Conservation (phyloP, 2,888 invertebrate species). For the Sinotaia quadrata region DNA sequence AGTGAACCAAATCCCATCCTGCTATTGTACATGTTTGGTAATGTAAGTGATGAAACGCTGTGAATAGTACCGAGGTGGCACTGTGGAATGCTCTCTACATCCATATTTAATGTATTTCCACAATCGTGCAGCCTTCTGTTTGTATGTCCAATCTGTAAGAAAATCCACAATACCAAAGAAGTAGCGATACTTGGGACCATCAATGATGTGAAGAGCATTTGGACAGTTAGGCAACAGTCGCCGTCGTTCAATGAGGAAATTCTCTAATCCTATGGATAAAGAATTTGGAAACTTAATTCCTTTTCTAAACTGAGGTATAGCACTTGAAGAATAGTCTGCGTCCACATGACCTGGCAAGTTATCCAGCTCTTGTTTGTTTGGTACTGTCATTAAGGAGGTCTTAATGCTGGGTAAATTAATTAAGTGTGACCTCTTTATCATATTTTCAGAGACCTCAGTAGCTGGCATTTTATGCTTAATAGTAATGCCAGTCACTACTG, state of each 20-base stretch:
- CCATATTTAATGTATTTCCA: conserved; percentile 56
- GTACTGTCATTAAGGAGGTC: too few relatives aligned
- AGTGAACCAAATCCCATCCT: too few relatives aligned
- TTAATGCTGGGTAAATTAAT: too few relatives aligned
- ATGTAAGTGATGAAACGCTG: conserved; percentile 56
- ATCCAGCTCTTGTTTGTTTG: not conserved
- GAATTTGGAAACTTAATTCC: conserved; percentile 37
- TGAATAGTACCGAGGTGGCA: conserved; percentile 55
- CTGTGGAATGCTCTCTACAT: conserved; percentile 61
- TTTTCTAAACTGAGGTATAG: conserved; percentile 2
- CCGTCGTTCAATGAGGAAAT: conserved; percentile 37
- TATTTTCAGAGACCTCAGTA: too few relatives aligned
- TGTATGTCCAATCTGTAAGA: conserved; percentile 55
- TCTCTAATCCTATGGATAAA: conserved; percentile 29
- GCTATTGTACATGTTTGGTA: conserved; percentile 37
- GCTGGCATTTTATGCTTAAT: too few relatives aligned
- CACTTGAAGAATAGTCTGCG: not conserved
- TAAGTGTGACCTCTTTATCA: too few relatives aligned
- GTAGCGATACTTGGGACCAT: conserved; percentile 56
- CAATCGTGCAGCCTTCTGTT: conserved; percentile 49
- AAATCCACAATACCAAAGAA: conserved; percentile 66
- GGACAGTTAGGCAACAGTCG: conserved; percentile 56
- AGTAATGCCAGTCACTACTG: too few relatives aligned
- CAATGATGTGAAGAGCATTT: conserved; percentile 63
- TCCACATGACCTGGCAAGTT: not conserved